Evolutionary conservation across 1,140 invertebrate genomes (phyloP), one percentile per base, ranked within the genome.

Genomic region (Formica exsecta): DNA sequence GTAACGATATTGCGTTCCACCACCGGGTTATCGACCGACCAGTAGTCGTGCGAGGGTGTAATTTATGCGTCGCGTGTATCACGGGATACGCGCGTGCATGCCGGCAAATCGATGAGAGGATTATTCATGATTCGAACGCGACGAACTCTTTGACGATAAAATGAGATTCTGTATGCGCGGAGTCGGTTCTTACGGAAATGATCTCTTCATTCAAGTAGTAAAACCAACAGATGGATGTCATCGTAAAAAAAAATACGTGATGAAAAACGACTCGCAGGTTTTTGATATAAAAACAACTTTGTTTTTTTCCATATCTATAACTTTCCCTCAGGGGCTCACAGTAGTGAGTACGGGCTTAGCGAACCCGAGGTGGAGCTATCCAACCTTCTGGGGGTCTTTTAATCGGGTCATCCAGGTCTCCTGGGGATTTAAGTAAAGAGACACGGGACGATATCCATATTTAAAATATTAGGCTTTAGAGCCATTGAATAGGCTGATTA

Each of bases 161-260:
- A 48, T 54, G 71, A 36, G 64, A 38, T 44, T 44, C 11, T 3
- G 9, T 44, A 44, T 8, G 64, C 48, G 62, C 80, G 36, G 41
- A 86, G 22, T 61, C n/a, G 73, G 16, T 51, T 75, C 16, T 32
- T 0, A 3, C 11, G 70, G 75, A 85, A 88, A 88, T 88, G 86
- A 88, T 61, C 87, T 77, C 70, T 51, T 51, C 19, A 51, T 51
- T 51, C 16, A 13, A 16, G 16, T 19, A 19, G 13, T 32, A 32
- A 32, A 44, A 62, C 25, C 86, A 66, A 44, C 62, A 86, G 79
- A 83, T 70, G 81, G 36, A 71, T 59, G 59, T 81, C 77, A 66
- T 38, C 41, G 25, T 64, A 25, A 59, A 51, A 48, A 51, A 16
- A 51, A 1, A 48, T 11, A 19, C 48, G 48, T 4, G 48, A 51